Evolutionary conservation across 2,113 vertebrate species (phyloP).

Genomic region (Thunnus maccoyii): DNA sequence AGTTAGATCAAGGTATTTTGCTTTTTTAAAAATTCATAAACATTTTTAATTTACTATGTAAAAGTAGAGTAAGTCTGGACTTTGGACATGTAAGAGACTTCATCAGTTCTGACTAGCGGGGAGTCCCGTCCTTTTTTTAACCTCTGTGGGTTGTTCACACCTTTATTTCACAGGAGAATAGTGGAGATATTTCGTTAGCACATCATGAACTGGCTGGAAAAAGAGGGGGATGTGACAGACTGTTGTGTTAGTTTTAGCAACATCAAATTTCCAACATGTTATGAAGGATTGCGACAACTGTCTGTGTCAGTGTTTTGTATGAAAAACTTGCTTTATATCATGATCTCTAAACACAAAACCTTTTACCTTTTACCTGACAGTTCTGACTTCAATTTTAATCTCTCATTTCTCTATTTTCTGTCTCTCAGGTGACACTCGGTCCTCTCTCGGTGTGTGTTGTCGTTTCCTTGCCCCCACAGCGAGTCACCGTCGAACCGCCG

Average conservation of each 20-base stretch:
- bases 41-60: not conserved
- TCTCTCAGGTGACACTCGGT: constrained; percentile 55
- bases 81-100: too few relatives aligned
- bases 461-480: constrained; percentile 46
- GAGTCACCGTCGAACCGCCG: constrained; percentile 20
- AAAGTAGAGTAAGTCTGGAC: too few relatives aligned
- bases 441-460: constrained; percentile 46
- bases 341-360: not conserved
- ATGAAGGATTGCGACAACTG: not conserved
- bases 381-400: not conserved
- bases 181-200: too few relatives aligned
- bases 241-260: not conserved
- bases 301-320: not conserved
- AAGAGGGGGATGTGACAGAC: not conserved
- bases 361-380: not conserved
- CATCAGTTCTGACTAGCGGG: too few relatives aligned
- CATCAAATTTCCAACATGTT: not conserved
- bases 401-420: not conserved
- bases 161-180: too few relatives aligned
- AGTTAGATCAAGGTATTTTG: not conserved
- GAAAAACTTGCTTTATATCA: too few relatives aligned
- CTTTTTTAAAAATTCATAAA: not conserved
- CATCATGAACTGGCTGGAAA: not conserved
- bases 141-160: too few relatives aligned
- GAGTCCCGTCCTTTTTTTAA: too few relatives aligned